Evolutionary conservation across 2,888 invertebrate species (phyloP).

Genomic region (Mesorhabditis spiculigera): DNA sequence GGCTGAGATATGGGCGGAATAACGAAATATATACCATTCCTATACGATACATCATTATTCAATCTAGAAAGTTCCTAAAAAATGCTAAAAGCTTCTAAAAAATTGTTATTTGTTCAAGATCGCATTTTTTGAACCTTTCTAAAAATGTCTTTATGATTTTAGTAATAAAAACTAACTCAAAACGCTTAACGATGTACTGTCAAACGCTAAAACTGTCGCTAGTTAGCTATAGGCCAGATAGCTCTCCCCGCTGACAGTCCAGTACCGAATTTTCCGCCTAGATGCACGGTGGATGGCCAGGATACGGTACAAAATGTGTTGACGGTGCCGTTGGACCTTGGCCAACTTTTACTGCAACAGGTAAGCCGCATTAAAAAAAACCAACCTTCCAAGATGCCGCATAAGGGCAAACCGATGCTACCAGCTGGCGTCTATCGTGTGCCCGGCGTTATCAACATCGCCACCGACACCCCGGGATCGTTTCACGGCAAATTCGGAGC

Average conservation of each 20-base stretch:
- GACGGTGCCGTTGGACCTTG: not conserved
- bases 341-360: not conserved
- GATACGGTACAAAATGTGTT: not conserved
- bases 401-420: constrained; percentile 23
- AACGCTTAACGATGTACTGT: too few species aligned
- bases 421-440: constrained; percentile 28
- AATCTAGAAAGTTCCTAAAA: too few species aligned
- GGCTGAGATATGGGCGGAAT: too few species aligned
- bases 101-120: not conserved
- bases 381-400: not conserved
- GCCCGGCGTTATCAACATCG: constrained; percentile 23
- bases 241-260: too few species aligned
- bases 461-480: constrained; percentile 30
- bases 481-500: constrained; percentile 31
- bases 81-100: not conserved
- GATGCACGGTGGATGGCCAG: constrained; percentile 1
- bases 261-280: not conserved
- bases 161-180: too few species aligned
- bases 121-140: not conserved
- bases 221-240: too few species aligned
- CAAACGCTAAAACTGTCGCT: too few species aligned
- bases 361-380: not conserved
- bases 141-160: not conserved
- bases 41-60: too few species aligned
- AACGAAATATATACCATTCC: too few species aligned